phyloP scores from a whole-genome alignment of 1,140 invertebrate genomes.

The Drosophila bocki region DNA sequence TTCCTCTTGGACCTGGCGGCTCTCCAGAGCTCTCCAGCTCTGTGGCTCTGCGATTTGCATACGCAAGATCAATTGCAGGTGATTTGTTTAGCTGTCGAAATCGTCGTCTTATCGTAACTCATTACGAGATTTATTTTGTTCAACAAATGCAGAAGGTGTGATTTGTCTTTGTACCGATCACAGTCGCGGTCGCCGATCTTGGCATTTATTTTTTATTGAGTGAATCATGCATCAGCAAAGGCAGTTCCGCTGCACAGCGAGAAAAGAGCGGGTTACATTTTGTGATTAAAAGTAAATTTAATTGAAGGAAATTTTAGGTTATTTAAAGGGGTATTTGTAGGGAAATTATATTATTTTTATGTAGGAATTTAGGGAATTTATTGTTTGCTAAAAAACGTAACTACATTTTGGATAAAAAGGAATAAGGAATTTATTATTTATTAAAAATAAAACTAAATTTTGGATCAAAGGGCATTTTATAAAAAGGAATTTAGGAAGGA shows the following conservation, averaged over 20 bases:
- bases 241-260: slow-evolving; percentile 7
- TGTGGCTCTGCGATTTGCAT: slow-evolving; percentile 69
- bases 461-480: too few relatives aligned
- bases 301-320: neutral
- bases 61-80: slow-evolving; percentile 85
- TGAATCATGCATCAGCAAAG: slow-evolving; percentile 65
- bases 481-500: too few relatives aligned
- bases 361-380: neutral
- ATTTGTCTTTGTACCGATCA: slow-evolving; percentile 85
- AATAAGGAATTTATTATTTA: neutral
- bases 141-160: slow-evolving; percentile 85
- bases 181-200: slow-evolving; percentile 38
- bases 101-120: slow-evolving; percentile 85
- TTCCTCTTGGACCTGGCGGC: slow-evolving; percentile 63
- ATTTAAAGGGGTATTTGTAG: too few relatives aligned
- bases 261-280: neutral
- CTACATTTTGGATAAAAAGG: too few relatives aligned
- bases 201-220: slow-evolving; percentile 79
- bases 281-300: neutral
- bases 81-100: slow-evolving; percentile 85
- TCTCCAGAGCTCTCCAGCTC: slow-evolving; percentile 27
- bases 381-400: too few relatives aligned
- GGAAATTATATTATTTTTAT: too few relatives aligned
- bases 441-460: too few relatives aligned
- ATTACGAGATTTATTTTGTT: slow-evolving; percentile 85